Evolutionary conservation across 2,113 vertebrate genomes (phyloP).

Genomic region (Micromys minutus): DNA sequence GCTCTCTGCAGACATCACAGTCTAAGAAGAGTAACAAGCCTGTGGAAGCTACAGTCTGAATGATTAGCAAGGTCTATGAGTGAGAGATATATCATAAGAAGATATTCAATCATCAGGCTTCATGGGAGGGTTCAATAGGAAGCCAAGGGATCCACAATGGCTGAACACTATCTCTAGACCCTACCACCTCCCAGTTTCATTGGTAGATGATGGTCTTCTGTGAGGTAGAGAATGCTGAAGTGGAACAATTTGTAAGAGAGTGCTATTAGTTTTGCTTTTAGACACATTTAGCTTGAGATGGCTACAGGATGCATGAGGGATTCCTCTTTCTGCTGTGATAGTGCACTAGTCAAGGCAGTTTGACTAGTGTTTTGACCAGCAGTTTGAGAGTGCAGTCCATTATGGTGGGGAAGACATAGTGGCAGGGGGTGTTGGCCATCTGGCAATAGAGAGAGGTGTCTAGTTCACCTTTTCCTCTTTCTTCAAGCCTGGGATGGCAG

Average conservation of each 20-base stretch:
- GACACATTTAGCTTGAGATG: background rate
- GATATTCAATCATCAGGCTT: background rate
- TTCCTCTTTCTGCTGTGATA: background rate
- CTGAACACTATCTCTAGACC: background rate
- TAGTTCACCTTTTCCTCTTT: background rate
- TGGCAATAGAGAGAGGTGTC: background rate
- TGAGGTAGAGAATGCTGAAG: background rate
- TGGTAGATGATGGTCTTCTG: background rate
- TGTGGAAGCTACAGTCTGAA: background rate
- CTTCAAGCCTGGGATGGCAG: background rate
- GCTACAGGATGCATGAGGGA: background rate
- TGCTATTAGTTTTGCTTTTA: background rate
- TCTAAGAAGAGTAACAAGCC: background rate
- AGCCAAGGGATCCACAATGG: background rate
- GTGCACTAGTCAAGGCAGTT: background rate
- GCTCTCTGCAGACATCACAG: background rate
- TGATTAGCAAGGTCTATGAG: background rate
- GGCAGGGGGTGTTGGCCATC: background rate
- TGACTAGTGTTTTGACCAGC: background rate
- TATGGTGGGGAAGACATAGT: background rate
- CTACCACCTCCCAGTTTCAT: background rate
- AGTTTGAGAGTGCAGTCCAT: background rate
- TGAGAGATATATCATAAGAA: background rate
- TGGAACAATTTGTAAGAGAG: background rate
- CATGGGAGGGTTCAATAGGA: background rate